Conservation (phyloP, 2,797 vertebrate genomes). For the Mormyrus hasselquistii region DNA sequence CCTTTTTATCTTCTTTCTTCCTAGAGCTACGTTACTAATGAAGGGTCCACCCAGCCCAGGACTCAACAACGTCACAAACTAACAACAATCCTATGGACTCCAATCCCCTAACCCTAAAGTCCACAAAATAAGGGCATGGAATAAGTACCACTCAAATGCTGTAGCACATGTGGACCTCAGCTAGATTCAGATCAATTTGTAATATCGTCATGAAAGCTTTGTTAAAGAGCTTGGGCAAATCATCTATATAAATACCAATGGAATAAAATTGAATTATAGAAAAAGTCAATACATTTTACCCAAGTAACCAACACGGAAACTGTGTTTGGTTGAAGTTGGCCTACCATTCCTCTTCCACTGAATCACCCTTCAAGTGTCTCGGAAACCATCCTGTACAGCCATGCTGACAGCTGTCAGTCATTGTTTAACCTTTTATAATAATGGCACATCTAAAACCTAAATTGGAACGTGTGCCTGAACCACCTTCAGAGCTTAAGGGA, state of each 20-base stretch:
- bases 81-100: not conserved
- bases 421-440: not conserved
- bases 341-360: not conserved
- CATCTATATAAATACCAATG: not conserved
- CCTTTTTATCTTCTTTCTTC: not conserved
- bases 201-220: not conserved
- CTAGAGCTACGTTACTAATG: not conserved
- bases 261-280: not conserved
- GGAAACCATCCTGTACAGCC: not conserved
- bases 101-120: not conserved
- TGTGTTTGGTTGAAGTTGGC: not conserved
- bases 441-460: not conserved
- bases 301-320: not conserved
- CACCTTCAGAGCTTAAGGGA: not conserved
- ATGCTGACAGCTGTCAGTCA: not conserved
- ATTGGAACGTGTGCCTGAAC: not conserved
- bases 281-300: not conserved
- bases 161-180: not conserved
- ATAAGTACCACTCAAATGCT: not conserved
- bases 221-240: not conserved
- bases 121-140: not conserved
- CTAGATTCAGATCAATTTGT: not conserved
- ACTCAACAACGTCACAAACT: not conserved
- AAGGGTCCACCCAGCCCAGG: not conserved
- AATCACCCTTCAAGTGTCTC: not conserved